Evolutionary conservation across 2,888 invertebrate genomes (phyloP), one percentile per base, ranked within the genome.

Genomic region (Malachius bipustulatus): DNA sequence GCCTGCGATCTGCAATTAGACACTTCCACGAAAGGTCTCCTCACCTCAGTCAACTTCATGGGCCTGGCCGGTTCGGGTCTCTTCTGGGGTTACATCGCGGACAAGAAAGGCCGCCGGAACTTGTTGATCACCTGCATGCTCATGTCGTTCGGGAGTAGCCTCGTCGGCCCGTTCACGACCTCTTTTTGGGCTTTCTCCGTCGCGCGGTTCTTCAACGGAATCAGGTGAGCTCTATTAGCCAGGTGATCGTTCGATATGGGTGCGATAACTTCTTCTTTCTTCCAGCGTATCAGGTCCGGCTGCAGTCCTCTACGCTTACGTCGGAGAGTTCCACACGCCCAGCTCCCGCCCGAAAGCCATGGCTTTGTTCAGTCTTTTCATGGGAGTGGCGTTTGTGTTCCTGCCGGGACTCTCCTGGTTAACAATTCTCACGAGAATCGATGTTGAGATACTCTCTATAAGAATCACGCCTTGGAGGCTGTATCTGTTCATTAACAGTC

Each of bases 381-480:
- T 49, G 13, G 50, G 44, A 2, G 3, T 47, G 3, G 43, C 48
- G 2, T 31, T 50, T 3, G 40, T 39, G 2, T 14, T 16, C 11
- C 68, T 84, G 1, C 83, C 83, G 0, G 37, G 54, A n/a, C 15
- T 57, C 2, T 52, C 58, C 1, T 53, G 48, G 37, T 24, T 49
- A 4, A 45, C 60, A 11, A 44, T 57, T 8, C 16, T 40, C 4
- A 28, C 54, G 3, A 30, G 49, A 12, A 40, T 44, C 12, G 30
- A 33, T 13, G 16, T 54, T 8, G 50, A 50, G 26, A 40, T 53
- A 1, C 52, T 57, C 8, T 50, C 82, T 14, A 34, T 44, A 39
- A 54, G 57, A 0, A 75, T 77, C 51, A 70, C 75, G 19, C 78
- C 84, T 0, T 88, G 88, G 88, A 67, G 87, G 4, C 54, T 84